These are phyloP conservation scores for Bostrychus sinensis DNA, from an alignment of 2,113 vertebrate species.

Conservation along the genomic window DNA sequence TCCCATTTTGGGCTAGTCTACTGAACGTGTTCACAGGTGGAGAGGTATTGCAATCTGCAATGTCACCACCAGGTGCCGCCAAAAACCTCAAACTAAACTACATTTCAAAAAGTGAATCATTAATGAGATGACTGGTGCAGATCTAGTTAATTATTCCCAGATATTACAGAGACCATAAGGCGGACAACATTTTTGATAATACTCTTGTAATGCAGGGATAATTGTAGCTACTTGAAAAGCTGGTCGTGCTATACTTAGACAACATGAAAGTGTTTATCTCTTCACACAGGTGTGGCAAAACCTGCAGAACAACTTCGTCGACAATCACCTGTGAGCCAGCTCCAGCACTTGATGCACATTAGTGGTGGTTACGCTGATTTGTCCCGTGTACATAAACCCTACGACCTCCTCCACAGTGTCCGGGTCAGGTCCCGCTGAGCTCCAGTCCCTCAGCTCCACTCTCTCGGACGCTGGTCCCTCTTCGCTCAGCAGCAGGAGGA, in stretches of 20 bases:
- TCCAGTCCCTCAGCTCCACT: slow-evolving; percentile 92
- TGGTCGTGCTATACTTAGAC: not conserved
- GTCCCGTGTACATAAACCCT: slow-evolving; percentile 95
- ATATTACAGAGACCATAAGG: too few relatives aligned
- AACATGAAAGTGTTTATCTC: not conserved
- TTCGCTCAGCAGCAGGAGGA: slow-evolving; percentile 88
- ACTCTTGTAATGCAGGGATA: too few relatives aligned
- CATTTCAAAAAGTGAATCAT: too few relatives aligned
- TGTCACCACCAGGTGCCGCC: too few relatives aligned
- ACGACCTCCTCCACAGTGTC: slow-evolving; percentile 91
- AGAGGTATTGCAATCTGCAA: too few relatives aligned
- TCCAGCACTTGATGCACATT: slow-evolving; percentile 94
- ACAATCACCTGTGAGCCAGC: slow-evolving; percentile 90
- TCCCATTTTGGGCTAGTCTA: too few relatives aligned
- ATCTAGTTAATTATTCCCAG: too few relatives aligned
- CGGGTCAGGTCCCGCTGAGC: slow-evolving; percentile 88
- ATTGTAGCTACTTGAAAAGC: too few relatives aligned
- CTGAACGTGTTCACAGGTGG: too few relatives aligned
- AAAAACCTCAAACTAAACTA: too few relatives aligned
- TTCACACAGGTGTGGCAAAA: slow-evolving; percentile 6
- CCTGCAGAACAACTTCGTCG: not conserved
- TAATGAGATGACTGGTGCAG: too few relatives aligned
- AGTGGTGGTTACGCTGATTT: slow-evolving; percentile 87
- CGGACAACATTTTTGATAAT: too few relatives aligned
- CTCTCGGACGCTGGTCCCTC: slow-evolving; percentile 87